Percentiles rank a stretch among this genome's conserved stretches.
Conservation (phyloP, 2,888 invertebrate genomes). For the Drosophila imparisetae region DNA sequence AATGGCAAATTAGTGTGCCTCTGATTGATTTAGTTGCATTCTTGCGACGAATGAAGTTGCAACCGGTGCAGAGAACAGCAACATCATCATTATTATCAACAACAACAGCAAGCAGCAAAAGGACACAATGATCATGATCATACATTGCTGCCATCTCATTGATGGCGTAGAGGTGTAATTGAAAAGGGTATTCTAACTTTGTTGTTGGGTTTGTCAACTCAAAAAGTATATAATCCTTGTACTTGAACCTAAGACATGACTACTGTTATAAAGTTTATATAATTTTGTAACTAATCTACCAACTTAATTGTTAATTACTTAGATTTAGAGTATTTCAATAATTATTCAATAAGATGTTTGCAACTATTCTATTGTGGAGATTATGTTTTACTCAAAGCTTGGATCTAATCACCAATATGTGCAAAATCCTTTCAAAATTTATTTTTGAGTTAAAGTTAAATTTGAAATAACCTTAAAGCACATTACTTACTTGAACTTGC, state of each 20-base stretch:
- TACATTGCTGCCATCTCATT: conserved; percentile 32
- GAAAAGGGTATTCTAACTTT: conserved; percentile 18
- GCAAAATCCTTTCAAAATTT: not conserved
- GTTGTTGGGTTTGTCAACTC: not conserved
- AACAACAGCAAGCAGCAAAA: not conserved
- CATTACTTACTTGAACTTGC: not conserved
- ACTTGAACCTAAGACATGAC: not conserved
- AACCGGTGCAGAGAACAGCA: conserved; percentile 56
- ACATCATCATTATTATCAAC: conserved; percentile 43
- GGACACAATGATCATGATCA: conserved; percentile 7
- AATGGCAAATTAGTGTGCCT: conserved; percentile 84
- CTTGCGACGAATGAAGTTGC: conserved; percentile 79
- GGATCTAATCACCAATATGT: not conserved
- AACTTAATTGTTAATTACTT: not conserved
- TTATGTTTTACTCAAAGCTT: not conserved
- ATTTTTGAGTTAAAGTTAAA: not conserved
- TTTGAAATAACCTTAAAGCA: not conserved
- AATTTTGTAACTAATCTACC: not conserved
- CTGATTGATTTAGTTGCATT: conserved; percentile 83
- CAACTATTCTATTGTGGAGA: not conserved
- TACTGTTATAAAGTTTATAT: not conserved
- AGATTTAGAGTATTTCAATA: not conserved
- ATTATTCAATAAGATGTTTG: not conserved
- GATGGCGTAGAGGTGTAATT: not conserved
- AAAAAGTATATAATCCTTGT: not conserved